Evolutionary conservation across 2,797 vertebrate species (phyloP).

Genomic region (Crocodylus rhombifer): DNA sequence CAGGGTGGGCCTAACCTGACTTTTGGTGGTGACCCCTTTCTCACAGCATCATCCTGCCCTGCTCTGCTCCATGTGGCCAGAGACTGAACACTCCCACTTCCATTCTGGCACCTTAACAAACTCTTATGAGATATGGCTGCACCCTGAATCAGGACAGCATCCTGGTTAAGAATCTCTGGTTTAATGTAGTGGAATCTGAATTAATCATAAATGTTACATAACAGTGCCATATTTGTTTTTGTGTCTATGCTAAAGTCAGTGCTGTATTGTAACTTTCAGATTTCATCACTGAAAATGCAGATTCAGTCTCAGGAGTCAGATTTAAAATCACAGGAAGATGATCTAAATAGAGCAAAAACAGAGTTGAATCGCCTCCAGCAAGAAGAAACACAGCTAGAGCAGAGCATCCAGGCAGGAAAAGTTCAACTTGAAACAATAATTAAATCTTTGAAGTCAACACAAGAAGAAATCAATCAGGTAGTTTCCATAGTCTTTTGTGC

Average conservation of each 20-base stretch:
- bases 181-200: background rate
- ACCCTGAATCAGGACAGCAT: background rate
- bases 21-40: too few species aligned
- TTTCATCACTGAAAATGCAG: conserved; percentile 93
- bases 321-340: conserved; percentile 93
- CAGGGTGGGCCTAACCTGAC: too few species aligned
- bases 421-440: conserved; percentile 97
- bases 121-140: too few species aligned
- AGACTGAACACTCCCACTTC: too few species aligned
- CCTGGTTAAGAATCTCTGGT: background rate
- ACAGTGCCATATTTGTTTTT: background rate
- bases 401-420: conserved; percentile 95
- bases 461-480: conserved; percentile 98
- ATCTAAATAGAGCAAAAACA: conserved; percentile 90
- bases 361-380: conserved; percentile 93
- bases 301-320: conserved; percentile 97
- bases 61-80: too few species aligned
- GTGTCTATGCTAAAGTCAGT: background rate
- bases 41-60: too few species aligned
- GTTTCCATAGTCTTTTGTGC: background rate
- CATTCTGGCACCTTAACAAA: too few species aligned
- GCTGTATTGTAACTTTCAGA: conserved; percentile 78
- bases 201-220: background rate
- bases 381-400: conserved; percentile 94
- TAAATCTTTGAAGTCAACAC: conserved; percentile 95